Conservation (phyloP, 2,797 vertebrate species). For the Syngnathus rostellatus region DNA sequence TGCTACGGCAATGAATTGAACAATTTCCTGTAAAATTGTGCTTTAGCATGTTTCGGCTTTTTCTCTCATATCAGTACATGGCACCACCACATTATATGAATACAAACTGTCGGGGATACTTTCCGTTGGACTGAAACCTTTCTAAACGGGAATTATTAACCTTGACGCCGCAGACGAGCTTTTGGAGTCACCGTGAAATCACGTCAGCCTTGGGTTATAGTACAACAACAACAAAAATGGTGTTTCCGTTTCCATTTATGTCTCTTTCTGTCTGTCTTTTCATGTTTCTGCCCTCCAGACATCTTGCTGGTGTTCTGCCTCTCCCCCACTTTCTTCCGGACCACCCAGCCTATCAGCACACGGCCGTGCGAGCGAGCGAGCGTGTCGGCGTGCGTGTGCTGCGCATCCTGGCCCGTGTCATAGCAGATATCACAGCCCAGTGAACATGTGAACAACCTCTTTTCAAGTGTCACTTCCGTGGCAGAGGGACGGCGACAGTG, state of each 20-base stretch:
- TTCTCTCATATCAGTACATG: not conserved
- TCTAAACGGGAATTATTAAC: slow-evolving; percentile 14
- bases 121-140: slow-evolving; percentile 5
- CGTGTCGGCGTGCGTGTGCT: slow-evolving; percentile 24
- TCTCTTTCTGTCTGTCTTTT: slow-evolving; percentile 49
- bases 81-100: not conserved
- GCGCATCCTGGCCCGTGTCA: slow-evolving; percentile 39
- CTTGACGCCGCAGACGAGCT: slow-evolving; percentile 16
- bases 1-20: slow-evolving; percentile 12
- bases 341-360: slow-evolving; percentile 41
- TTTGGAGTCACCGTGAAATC: slow-evolving; percentile 38
- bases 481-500: slow-evolving; percentile 40
- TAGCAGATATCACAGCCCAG: slow-evolving; percentile 49
- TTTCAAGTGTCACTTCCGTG: slow-evolving; percentile 53
- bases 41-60: slow-evolving; percentile 10
- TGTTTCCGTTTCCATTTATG: slow-evolving; percentile 49
- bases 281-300: slow-evolving; percentile 37
- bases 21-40: slow-evolving; percentile 36
- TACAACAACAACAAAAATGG: slow-evolving; percentile 6
- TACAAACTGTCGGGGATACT: not conserved
- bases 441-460: slow-evolving; percentile 52
- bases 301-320: slow-evolving; percentile 32
- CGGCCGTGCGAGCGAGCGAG: slow-evolving; percentile 16
- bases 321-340: slow-evolving; percentile 35
- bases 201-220: slow-evolving; percentile 34